Base-by-base conservation (phyloP, 2,113 vertebrate species). In the Lepus timidus region DNA sequence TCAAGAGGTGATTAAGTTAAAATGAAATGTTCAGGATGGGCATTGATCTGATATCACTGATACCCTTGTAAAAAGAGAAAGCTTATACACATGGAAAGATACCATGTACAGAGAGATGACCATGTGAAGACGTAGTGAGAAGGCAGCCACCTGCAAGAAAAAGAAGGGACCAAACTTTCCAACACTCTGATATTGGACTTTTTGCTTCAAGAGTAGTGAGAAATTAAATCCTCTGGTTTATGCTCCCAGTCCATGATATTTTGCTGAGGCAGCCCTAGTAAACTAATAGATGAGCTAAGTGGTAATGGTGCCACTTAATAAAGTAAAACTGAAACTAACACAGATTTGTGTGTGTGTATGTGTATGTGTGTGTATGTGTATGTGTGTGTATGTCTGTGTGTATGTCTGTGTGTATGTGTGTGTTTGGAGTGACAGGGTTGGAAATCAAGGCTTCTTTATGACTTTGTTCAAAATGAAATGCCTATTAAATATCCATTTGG, bases 361-460 rank as follows among this genome's bases (percentile, higher is more conserved):
- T 65, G 9, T 7, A 16, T 80, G 29, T 39, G 51, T 1, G 29
- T 4, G 23, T 36, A 36, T 36, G 36, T 36, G 36, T 36, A 36
- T 9, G 1, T 39, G 39, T 39, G 39, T 39, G 12, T 33, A 31
- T 10, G 4, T n/a, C n/a, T 39, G 51, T 1, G 29, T 4, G 23
- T 36, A 36, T 36, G 36, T 36, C n/a, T 85, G 29, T 81, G 36
- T 67, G 51, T 67, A 6, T 5, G 22, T 39, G 51, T 2, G 29
- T 4, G 23, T 36, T 9, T 0, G 2, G 27, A 6, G 22, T n/a
- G 9, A 9, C 1, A 17, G 27, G 22, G 3, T 27, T 85, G 19
- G 76, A 70, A 51, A 31, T 39, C 44, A 70, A 33, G 19, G 49
- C 2, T 70, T 94, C 36, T 84, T 68, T 49, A 22, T 62, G 39